Evolutionary conservation across 2,113 vertebrate species (phyloP).

Genomic region (Raja brachyura): DNA sequence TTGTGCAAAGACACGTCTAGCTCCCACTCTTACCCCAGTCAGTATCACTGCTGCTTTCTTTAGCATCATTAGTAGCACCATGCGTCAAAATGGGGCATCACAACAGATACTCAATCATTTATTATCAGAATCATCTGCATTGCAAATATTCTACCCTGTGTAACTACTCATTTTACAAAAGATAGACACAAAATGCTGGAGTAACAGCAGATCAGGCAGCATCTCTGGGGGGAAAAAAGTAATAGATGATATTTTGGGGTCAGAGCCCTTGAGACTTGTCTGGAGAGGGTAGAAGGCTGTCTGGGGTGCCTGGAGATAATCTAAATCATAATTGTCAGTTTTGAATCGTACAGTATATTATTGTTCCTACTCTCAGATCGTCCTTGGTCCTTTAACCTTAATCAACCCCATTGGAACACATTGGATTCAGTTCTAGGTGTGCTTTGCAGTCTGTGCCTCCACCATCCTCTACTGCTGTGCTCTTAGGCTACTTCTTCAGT

Average conservation of each 20-base stretch:
- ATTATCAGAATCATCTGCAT: not conserved
- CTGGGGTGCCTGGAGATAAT: not conserved
- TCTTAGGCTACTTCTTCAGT: not conserved
- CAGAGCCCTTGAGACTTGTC: too few relatives aligned
- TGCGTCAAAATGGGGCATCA: not conserved
- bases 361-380: too few relatives aligned
- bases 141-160: not conserved
- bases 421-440: not conserved
- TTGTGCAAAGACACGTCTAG: not conserved
- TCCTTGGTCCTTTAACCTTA: not conserved
- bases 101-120: not conserved
- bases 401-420: not conserved
- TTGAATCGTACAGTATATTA: not conserved
- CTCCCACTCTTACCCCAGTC: too few relatives aligned
- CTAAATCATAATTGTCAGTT: not conserved
- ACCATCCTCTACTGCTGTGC: not conserved
- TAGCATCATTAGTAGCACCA: not conserved
- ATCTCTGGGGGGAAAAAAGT: too few relatives aligned
- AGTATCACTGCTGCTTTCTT: not conserved
- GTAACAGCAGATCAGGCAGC: too few relatives aligned
- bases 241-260: too few relatives aligned
- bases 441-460: not conserved
- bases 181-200: too few relatives aligned
- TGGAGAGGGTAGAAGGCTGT: too few relatives aligned
- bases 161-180: conserved; percentile 3